These are phyloP conservation scores for Melanophora roralis DNA, from an alignment of 2,888 invertebrate genomes.

Conservation along the genomic window DNA sequence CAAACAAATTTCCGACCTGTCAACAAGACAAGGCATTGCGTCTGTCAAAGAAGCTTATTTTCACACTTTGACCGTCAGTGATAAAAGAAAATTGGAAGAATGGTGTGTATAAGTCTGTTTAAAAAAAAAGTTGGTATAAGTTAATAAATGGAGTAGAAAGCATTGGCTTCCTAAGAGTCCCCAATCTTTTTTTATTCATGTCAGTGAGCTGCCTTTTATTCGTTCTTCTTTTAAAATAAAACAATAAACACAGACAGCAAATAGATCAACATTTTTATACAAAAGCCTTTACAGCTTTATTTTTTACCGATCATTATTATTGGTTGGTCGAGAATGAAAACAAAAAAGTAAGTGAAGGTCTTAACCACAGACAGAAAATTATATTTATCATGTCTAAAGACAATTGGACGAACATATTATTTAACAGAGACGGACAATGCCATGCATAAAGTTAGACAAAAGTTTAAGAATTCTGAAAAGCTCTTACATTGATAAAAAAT, in stretches of 20 bases:
- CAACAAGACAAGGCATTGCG: constrained; percentile 45
- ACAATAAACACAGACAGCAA: too few species aligned
- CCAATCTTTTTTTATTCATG: background rate
- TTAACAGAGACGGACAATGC: too few species aligned
- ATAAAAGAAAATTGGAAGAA: constrained; percentile 25
- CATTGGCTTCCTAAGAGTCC: background rate
- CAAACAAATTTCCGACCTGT: constrained; percentile 54
- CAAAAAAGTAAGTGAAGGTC: too few species aligned
- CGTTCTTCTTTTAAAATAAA: background rate
- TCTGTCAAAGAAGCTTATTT: constrained; percentile 60
- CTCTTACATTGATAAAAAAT: too few species aligned
- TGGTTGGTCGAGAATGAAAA: background rate
- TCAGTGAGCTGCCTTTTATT: background rate
- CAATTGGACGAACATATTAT: too few species aligned
- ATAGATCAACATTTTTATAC: background rate
- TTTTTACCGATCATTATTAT: background rate
- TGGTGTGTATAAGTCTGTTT: background rate
- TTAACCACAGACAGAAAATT: background rate
- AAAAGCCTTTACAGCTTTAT: background rate
- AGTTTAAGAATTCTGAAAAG: too few species aligned
- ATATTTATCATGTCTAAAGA: background rate
- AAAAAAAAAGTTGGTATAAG: too few species aligned
- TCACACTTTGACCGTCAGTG: constrained; percentile 22
- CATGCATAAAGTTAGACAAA: too few species aligned
- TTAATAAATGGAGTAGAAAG: background rate